phyloP scores from a whole-genome alignment of 2,797 vertebrate genomes.

The Australoheros facetus region DNA sequence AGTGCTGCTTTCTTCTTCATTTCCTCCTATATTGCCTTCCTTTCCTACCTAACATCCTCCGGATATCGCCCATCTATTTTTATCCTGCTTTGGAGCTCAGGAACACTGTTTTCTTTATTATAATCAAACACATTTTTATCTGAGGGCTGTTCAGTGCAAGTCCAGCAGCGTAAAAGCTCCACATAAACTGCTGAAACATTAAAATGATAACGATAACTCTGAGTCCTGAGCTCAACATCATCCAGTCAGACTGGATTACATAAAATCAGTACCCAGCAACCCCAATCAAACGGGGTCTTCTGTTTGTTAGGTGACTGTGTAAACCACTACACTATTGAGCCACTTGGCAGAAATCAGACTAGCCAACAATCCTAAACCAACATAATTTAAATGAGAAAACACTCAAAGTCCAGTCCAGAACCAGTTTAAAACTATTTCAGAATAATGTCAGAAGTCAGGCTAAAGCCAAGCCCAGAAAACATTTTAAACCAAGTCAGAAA shows the following conservation, averaged over 20 bases:
- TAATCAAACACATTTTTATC: not conserved
- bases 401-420: not conserved
- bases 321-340: not conserved
- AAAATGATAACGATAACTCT: too few relatives aligned
- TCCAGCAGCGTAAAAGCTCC: not conserved
- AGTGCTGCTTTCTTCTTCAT: not conserved
- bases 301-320: not conserved
- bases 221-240: not conserved
- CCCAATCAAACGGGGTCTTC: not conserved
- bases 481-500: not conserved
- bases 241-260: not conserved
- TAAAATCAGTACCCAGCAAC: not conserved
- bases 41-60: not conserved
- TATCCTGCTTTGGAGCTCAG: conserved; percentile 1
- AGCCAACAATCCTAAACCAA: not conserved
- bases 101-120: not conserved
- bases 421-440: not conserved
- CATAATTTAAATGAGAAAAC: not conserved
- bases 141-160: not conserved
- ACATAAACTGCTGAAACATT: too few relatives aligned
- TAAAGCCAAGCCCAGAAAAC: not conserved
- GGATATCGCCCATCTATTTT: conserved; percentile 1
- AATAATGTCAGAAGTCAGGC: not conserved
- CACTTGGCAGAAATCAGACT: not conserved
- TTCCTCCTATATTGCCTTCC: not conserved